Base-by-base conservation (phyloP, 2,113 vertebrate species). In the Notarius quadriscutis region DNA sequence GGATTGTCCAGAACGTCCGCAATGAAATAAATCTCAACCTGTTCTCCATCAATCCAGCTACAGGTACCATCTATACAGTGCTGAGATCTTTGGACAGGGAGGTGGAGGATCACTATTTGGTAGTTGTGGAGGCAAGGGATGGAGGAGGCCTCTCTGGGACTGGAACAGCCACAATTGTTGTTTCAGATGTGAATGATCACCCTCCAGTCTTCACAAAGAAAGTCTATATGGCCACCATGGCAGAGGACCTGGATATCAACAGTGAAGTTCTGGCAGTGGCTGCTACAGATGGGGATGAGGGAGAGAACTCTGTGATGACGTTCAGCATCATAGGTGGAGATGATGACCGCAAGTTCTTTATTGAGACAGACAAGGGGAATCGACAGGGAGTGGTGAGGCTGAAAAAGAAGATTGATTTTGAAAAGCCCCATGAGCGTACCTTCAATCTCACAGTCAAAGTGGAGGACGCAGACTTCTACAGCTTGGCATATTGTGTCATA, bases 381-480 rank as follows among this genome's bases (percentile, higher is more conserved):
- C 93, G 91, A 15, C 90, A 93, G 1, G 97, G 96, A 0, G 88
- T 95, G 30, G 93, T 98, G n/a, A 93, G 93, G 5, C 94, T 98
- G 0, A 94, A 94, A 90, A 97, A 97, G 88, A 94, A 15, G 87
- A 89, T 98, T 0, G 97, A 98, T 91, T 98, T 96, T 75, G 97
- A 98, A 92, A 97, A 97, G 67, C 95, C 96, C 27, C 95, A 96
- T 0, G 97, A 98, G 89, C 95, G 97, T 51, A 93, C 93, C 0
- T 98, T 97, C 92, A 98, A 97, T 86, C 91, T 98, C 89, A 98
- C 97, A 0, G 84, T 98, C 88, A 97, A 96, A 92, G 97, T 94
- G 0, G 96, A 97, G 83, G 97, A 98, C 67, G 92, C 93, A 1
- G 95, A 97, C 87, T 97, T 97, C 92, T 97, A 95, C 90, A 95